Base-by-base conservation (phyloP, 1,140 invertebrate genomes). In the Drosophila sucinea region DNA sequence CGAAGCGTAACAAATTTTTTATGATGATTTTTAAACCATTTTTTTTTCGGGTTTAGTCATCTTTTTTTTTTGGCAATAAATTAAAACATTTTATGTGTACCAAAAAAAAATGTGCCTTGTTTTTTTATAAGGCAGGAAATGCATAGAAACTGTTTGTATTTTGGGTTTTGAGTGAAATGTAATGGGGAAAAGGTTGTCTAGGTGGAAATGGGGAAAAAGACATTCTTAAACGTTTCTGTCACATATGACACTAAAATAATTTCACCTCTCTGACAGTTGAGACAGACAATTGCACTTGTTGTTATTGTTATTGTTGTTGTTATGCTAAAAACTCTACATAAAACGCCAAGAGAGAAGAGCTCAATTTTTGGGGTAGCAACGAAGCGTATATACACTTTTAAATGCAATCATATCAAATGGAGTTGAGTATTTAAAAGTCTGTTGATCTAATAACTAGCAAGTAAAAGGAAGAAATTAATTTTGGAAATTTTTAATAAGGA, bases 1-100 rank as follows among this genome's bases (percentile, higher is more conserved):
- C 65, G 58, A 65, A 87, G 81, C 79, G 76, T 79, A 71, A 74
- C 70, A 57, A 76, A 73, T 76, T 76, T 80, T 41, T 38, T 40
- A 27, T 66, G 61, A 67, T 68, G 70, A 73, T 68, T 81, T 67
- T 70, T 57, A 32, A 63, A 63, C 65, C 51, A 29, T 60, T 66
- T 69, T 58, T 23, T 11, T 60, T 57, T 47, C 54, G 56, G 29
- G 6, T 51, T 72, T 65, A 35, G 10, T 55, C 41, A 67, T 55
- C 33, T 35, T 35, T 35, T 38, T 38, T 38, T 8, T 57, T 73
- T 44, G 23, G 41, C 61, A 67, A 79, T 85, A 85, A 86, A 86
- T 66, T 73, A 61, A 23, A 60, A 66, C 75, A 58, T 58, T 85
- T 86, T 86, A 86, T 79, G 75, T 30, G 38, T 11, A 41, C 58